Base-by-base conservation (phyloP, 2,888 invertebrate genomes). In the Salpingus planirostris region DNA sequence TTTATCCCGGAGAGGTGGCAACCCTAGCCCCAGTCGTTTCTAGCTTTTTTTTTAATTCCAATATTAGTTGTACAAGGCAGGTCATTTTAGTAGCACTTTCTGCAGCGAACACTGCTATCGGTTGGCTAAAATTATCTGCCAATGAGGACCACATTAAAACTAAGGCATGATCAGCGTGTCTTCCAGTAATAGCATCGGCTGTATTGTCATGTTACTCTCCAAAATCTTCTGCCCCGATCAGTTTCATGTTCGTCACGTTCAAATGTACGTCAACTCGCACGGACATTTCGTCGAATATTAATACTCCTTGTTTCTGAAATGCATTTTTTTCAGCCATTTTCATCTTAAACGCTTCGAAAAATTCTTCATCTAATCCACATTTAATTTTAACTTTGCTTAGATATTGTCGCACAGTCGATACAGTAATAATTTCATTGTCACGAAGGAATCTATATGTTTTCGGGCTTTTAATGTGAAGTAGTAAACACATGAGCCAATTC, bases 141-240 rank as follows among this genome's bases (percentile, higher is more conserved):
- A 46, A 15, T 2, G 44, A 31, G 23, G 39, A 41, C 13, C 36
- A 43, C 38, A 39, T 42, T 6, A 46, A 22, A 5, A 46, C 36
- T 8, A 44, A 29, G 3, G 37, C 32, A 24, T 39, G 33, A 37
- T 43, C 37, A 1, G 39, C 39, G n/a, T n/a, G 11, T 12, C 24
- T 13, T 6, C 8, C 18, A 7, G 23, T 4, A 5, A 24, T 10
- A 6, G 29, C 10, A 11, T 24, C 11, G 7, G 29, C 22, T 4
- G 29, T 29, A 11, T 6, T 12, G 24, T 25, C 7, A 24, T 29
- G 24, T 4, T 24, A 22, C 12, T 29, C 28, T 7, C 28, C 28
- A 28, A 21, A 28, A 28, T 28, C 28, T 21, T 28, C 22, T 11
- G 21, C 22, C n/a, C 28, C 28, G 5, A 28, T 28, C 4, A 28